A percentile compares a stretch with the other conserved stretches of the same genome.
Conservation (phyloP, 2,113 vertebrate species). For the Xyliphius kryptos region DNA sequence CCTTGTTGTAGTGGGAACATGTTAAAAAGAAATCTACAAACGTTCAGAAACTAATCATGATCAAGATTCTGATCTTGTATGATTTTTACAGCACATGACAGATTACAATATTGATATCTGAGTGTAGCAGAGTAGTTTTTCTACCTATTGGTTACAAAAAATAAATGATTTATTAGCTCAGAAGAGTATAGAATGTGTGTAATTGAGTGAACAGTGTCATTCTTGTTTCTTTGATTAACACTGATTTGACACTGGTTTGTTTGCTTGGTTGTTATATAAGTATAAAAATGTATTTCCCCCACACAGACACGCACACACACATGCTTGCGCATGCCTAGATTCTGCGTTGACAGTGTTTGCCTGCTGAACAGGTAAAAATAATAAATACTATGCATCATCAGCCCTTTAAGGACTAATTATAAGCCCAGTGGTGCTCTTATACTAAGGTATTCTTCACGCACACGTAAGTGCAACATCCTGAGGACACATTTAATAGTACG, state of each 20-base stretch:
- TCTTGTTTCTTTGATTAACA: neutral
- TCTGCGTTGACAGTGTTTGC: neutral
- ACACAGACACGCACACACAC: constrained; percentile 1
- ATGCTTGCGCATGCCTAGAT: neutral
- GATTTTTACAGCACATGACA: neutral
- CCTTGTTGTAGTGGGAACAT: neutral
- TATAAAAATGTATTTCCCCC: neutral
- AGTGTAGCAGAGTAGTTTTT: neutral
- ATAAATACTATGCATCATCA: neutral
- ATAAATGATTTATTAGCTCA: neutral
- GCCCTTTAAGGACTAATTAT: neutral
- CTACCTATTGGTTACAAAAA: neutral
- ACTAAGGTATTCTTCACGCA: neutral
- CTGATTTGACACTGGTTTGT: too few relatives aligned
- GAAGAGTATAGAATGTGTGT: neutral
- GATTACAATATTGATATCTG: neutral
- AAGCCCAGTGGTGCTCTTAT: neutral
- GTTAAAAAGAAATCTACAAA: neutral
- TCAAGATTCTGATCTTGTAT: too few relatives aligned
- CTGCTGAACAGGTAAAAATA: neutral
- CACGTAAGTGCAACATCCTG: neutral
- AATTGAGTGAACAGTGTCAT: too few relatives aligned
- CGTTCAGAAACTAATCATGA: neutral
- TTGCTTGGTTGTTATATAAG: neutral
- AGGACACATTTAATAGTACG: neutral